Evolutionary conservation across 2,113 vertebrate species (phyloP).

Genomic region (Nyctibius bracteatus): DNA sequence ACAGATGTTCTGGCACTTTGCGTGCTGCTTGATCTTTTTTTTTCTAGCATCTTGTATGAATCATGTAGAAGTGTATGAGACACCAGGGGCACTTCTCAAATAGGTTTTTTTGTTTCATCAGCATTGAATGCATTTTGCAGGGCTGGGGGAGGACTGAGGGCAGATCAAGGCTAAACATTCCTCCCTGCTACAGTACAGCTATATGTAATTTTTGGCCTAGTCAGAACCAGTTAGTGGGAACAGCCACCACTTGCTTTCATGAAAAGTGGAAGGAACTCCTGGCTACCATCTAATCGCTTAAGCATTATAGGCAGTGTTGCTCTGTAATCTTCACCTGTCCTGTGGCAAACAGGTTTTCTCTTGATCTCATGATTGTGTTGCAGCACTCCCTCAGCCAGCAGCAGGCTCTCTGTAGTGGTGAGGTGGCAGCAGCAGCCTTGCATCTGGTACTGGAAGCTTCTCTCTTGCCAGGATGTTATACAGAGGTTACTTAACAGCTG

Average conservation of each 20-base stretch:
- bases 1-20: not conserved
- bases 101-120: not conserved
- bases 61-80: not conserved
- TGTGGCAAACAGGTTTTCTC: not conserved
- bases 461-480: not conserved
- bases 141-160: not conserved
- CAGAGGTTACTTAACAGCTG: not conserved
- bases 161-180: not conserved
- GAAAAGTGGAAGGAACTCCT: not conserved
- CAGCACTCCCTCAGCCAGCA: not conserved
- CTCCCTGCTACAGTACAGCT: not conserved
- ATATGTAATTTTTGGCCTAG: not conserved
- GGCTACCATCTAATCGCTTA: not conserved
- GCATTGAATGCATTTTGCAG: not conserved
- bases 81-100: not conserved
- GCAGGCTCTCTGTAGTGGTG: not conserved
- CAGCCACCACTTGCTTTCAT: not conserved
- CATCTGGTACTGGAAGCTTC: not conserved
- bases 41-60: not conserved
- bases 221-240: not conserved
- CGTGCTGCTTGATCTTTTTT: not conserved
- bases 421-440: not conserved
- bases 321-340: not conserved
- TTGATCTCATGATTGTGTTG: not conserved
- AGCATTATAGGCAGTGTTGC: not conserved